Evolutionary conservation across 2,797 vertebrate genomes (phyloP).

Genomic region (Limnodromus scolopaceus): DNA sequence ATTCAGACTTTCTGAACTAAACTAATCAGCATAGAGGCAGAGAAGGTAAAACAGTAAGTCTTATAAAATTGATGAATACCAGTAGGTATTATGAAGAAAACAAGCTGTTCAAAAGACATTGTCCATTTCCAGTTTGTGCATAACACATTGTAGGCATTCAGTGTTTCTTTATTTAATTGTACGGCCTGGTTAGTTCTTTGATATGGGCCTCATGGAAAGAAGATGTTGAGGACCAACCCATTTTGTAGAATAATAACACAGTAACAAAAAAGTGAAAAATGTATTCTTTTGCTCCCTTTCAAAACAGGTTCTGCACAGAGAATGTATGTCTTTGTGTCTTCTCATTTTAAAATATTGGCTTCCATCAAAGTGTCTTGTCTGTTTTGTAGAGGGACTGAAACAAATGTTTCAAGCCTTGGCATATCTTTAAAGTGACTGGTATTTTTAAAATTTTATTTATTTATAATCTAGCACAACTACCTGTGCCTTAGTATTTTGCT

Average conservation of each 20-base stretch:
- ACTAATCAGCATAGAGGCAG: neutral
- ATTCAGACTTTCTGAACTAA: neutral
- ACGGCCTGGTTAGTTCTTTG: neutral
- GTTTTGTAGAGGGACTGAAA: neutral
- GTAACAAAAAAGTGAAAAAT: neutral
- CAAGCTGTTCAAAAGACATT: neutral
- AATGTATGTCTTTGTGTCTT: neutral
- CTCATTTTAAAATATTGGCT: neutral
- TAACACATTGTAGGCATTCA: neutral
- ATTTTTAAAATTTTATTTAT: neutral
- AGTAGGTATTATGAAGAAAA: neutral
- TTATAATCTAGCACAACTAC: neutral
- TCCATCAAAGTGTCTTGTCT: neutral
- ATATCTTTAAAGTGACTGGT: neutral
- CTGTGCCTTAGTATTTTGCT: neutral
- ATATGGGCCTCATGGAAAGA: neutral
- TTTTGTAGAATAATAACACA: neutral
- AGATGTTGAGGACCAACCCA: neutral
- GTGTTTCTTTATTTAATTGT: neutral
- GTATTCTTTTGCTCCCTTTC: neutral
- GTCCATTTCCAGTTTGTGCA: neutral
- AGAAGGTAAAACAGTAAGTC: neutral
- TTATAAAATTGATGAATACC: neutral
- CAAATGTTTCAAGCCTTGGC: neutral
- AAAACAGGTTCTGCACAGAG: neutral